A percentile compares a stretch with the other conserved stretches of the same genome.
These are phyloP conservation scores for Crotophaga sulcirostris DNA, from an alignment of 2,113 vertebrate species.

Conservation along the genomic window DNA sequence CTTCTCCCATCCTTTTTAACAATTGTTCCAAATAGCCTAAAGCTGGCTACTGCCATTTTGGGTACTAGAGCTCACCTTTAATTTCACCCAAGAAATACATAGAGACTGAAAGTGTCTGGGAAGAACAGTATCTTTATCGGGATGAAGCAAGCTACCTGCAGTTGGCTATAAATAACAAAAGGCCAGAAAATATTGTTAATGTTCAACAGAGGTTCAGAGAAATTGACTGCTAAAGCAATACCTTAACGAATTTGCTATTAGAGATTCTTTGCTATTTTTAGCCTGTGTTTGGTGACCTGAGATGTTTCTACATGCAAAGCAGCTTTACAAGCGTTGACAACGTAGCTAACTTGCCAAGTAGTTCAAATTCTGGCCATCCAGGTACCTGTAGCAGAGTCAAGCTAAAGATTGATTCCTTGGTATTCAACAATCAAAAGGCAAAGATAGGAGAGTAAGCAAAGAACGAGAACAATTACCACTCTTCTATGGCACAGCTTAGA, in stretches of 20 bases:
- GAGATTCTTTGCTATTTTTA: slow-evolving; percentile 15
- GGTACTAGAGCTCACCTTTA: slow-evolving; percentile 69
- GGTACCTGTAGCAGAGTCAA: slow-evolving; percentile 72
- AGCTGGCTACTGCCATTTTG: slow-evolving; percentile 19
- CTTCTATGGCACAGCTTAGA: slow-evolving; percentile 59
- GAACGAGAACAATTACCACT: slow-evolving; percentile 55
- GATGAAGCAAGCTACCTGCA: slow-evolving; percentile 49
- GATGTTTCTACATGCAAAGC: slow-evolving; percentile 62
- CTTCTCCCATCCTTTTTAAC: not conserved
- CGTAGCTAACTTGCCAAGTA: slow-evolving; percentile 69
- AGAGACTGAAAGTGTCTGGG: slow-evolving; percentile 56
- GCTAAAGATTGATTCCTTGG: slow-evolving; percentile 65
- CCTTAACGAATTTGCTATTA: slow-evolving; percentile 48
- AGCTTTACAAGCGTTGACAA: slow-evolving; percentile 44
- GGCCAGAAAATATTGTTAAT: slow-evolving; percentile 59
- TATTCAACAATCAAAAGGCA: slow-evolving; percentile 58
- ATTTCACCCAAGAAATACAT: slow-evolving; percentile 68
- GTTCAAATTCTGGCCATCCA: slow-evolving; percentile 72
- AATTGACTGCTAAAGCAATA: slow-evolving; percentile 54
- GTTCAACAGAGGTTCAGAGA: slow-evolving; percentile 54
- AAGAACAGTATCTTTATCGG: slow-evolving; percentile 59
- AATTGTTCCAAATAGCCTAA: slow-evolving; percentile 23
- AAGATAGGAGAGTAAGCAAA: slow-evolving; percentile 59
- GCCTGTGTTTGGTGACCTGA: slow-evolving; percentile 52
- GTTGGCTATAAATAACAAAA: slow-evolving; percentile 52